phyloP scores from a whole-genome alignment of 2,797 vertebrate genomes.

The Hemitrygon akajei region DNA sequence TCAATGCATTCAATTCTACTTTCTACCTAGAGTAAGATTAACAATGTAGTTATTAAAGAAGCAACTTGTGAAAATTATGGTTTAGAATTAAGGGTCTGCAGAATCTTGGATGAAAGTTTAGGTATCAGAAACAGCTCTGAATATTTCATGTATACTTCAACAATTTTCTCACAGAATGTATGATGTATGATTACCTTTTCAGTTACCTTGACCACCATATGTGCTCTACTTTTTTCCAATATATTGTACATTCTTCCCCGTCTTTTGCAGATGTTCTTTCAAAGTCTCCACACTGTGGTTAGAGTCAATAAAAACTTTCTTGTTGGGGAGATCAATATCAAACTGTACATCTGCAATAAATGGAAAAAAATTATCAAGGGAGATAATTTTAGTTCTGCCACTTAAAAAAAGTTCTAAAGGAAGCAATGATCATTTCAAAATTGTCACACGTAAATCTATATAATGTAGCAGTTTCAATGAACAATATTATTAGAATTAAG shows the following conservation, averaged over 20 bases:
- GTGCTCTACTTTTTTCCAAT: constrained; percentile 66
- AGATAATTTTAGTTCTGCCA: neutral
- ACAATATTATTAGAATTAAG: neutral
- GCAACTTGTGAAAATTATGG: neutral
- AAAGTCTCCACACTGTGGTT: constrained; percentile 69
- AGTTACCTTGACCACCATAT: neutral
- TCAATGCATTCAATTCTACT: neutral
- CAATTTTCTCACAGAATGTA: too few relatives aligned
- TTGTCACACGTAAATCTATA: neutral
- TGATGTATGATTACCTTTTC: neutral
- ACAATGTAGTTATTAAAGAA: neutral
- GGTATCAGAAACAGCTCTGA: neutral
- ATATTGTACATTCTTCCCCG: constrained; percentile 78
- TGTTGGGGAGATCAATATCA: constrained; percentile 83
- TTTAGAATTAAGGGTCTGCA: neutral
- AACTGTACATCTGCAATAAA: constrained; percentile 69
- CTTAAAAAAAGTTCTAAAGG: neutral
- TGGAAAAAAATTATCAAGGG: constrained; percentile 17
- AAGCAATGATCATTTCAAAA: neutral
- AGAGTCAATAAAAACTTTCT: constrained; percentile 80
- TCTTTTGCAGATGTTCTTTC: constrained; percentile 77
- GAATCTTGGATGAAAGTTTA: neutral
- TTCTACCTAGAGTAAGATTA: neutral
- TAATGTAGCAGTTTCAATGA: neutral
- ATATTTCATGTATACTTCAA: neutral